Base-by-base conservation (phyloP, 2,797 vertebrate species). In the Arnoldichthys spilopterus region DNA sequence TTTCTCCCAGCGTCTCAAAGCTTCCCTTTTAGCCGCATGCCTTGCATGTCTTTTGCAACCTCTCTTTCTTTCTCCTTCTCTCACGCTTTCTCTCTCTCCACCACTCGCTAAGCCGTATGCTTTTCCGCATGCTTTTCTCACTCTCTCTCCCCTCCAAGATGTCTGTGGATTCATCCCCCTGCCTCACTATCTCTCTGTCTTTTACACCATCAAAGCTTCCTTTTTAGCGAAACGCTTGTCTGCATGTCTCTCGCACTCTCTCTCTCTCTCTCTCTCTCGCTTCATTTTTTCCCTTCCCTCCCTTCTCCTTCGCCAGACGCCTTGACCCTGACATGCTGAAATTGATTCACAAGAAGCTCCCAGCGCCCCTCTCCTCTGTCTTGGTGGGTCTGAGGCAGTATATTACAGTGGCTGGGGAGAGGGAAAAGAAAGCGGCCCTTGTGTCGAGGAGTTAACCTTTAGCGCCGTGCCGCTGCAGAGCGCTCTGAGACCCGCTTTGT, bases 381-480 rank as follows among this genome's bases (percentile, higher is more conserved):
- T 83, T 81, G 83, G 76, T 87, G 85, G 78, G 79, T 75, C 74
- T 5, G 58, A 72, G 81, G 81, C 61, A 37, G 72, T 82, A 83
- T 83, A 85, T 86, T 85, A 85, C 77, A 86, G 74, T 76, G 82
- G 72, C 73, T 87, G 76, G 77, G 84, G 43, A 62, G 66, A 28
- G 47, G 83, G 76, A 84, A 88, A 88, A 86, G 89, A 91, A 89
- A 87, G 81, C 79, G 45, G 68, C 79, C 74, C 83, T 86, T 88
- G 84, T 90, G 83, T 78, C 82, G 6, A 82, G 85, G 86, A 88
- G 88, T 90, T 86, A 88, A 90, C 86, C 83, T 90, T 90, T 88
- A 90, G 86, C 84, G 86, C 84, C 58, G 80, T 77, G 78, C 76
- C 86, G 81, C 79, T 71, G 78, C 51, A 11, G 74, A 87, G 82